These are phyloP conservation scores for Caenorhabditis sinica DNA, from an alignment of 2,888 invertebrate genomes.

Conservation along the genomic window DNA sequence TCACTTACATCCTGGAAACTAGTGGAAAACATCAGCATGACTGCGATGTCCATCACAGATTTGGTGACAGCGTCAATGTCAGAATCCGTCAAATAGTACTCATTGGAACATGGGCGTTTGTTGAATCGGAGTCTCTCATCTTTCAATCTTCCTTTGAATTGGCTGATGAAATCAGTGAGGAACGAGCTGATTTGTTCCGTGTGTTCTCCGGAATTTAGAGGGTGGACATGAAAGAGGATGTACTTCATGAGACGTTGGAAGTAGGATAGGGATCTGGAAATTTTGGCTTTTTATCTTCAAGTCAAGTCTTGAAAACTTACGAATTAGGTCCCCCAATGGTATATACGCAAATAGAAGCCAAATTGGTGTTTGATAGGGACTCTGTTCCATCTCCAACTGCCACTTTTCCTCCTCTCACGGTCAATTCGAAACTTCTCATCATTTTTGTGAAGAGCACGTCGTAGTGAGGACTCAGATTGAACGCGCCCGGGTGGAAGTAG, in stretches of 20 bases:
- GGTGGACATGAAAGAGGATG: constrained; percentile 69
- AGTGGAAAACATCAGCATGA: constrained; percentile 47
- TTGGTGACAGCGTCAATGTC: constrained; percentile 60
- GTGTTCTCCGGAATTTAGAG: constrained; percentile 65
- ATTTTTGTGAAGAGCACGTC: constrained; percentile 70
- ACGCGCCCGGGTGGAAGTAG: constrained; percentile 49
- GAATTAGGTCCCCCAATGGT: constrained; percentile 63
- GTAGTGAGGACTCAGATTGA: constrained; percentile 60
- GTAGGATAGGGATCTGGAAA: constrained; percentile 64
- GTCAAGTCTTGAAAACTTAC: no score
- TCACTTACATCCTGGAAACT: constrained; percentile 8
- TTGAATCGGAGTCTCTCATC: constrained; percentile 55
- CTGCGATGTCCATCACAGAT: constrained; percentile 9
- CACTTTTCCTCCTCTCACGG: constrained; percentile 64
- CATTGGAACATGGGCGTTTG: constrained; percentile 49
- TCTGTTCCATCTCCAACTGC: constrained; percentile 59
- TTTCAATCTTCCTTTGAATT: constrained; percentile 42
- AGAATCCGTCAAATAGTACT: constrained; percentile 66
- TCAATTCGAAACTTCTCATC: constrained; percentile 66
- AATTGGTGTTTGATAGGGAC: background rate
- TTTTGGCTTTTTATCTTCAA: no score
- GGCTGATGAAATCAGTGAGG: constrained; percentile 17
- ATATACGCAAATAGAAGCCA: constrained; percentile 31
- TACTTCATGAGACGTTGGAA: constrained; percentile 68
- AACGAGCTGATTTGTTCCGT: constrained; percentile 49